Base-by-base conservation (phyloP, 2,888 invertebrate genomes). In the Prenolepis imparis region DNA sequence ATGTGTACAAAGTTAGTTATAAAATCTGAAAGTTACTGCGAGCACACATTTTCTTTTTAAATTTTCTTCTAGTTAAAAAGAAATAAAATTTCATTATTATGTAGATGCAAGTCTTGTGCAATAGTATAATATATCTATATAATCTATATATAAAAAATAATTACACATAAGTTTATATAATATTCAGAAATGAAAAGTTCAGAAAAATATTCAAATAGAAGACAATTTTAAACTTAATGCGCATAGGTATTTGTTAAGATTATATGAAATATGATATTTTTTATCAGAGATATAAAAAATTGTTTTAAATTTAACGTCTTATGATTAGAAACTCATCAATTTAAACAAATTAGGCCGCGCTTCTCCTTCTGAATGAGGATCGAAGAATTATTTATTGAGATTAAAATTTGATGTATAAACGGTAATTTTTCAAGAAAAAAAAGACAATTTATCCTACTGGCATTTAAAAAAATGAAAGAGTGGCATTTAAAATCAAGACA, bases 391-490 rank as follows among this genome's bases (percentile, higher is more conserved):
- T 48, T 41, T 12, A 61, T 48, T 9, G 36, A 75, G 44, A 24
- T 21, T 24, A n/a, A 52, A 24, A 5, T 39, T 15, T 0, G 5
- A n/a, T 28, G 11, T 6, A 24, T 15, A 36, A 21, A 36, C 12
- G 5, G 24, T 4, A 24, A 24, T 55, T 52, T 48, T 77, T 36
- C 3, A 48, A 21, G 3, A 67, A 39, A 15, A 24, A 9, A 9
- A n/a, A 55, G 1, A 1, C 39, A 8, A 66, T 12, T 3, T 24
- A 52, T 36, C 1, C 28, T 12, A 64, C 12, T 44, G 1, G 1
- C 12, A 12, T 68, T 57, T 21, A 68, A 41, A 67, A 67, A 39
- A 52, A 52, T 52, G 15, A 52, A 52, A n/a, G n/a, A 52, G 36
- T 48, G 15, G 6, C 15, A 39, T 55, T 5, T n/a, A 39, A 39